Evolutionary conservation across 2,113 vertebrate species (phyloP), one percentile per base, ranked within the genome.

Genomic region (Strix uralensis): DNA sequence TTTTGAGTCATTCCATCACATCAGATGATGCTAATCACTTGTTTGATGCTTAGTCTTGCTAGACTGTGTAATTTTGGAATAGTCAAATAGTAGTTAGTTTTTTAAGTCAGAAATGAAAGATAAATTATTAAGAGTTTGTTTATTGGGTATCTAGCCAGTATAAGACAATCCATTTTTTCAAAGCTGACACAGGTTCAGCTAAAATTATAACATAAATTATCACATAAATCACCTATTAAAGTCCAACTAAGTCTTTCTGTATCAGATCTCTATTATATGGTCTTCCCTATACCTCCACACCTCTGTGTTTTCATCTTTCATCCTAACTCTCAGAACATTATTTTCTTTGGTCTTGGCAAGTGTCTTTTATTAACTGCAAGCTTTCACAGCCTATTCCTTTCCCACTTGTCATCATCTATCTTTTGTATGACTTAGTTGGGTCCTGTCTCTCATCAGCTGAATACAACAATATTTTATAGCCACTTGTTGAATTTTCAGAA

Each of bases 171-270:
- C 13, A 5, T 55, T 72, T 90, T 69, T 72, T 70, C 71, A 77
- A 89, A 86, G 47, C 47, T 80, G 63, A 63, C 49, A 63, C 0
- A 20, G 14, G 11, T 72, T 89, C 52, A 69, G 55, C 70, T 95
- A 94, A 90, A 88, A 88, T 73, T 78, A 88, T 57, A 46, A 81
- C 51, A 81, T 42, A 90, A 88, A 88, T 73, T 78, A 88, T 57
- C 51, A 81, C 55, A 81, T 42, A 71, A 78, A 59, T 83, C 30
- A 79, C 22, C 47, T 66, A 27, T 46, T 54, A 58, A 86, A 91
- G 66, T 82, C 47, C 25, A 81, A 19, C 36, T 74, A 72, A 63
- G 47, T 72, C 38, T 54, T 88, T 66, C 55, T 61, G 11, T 19
- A 34, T 70, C 66, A 74, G 34, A 57, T 52, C n/a, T 90, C 55